These are phyloP conservation scores for Masnerella sp. DNA, from an alignment of 2,888 invertebrate genomes.

Conservation along the genomic window DNA sequence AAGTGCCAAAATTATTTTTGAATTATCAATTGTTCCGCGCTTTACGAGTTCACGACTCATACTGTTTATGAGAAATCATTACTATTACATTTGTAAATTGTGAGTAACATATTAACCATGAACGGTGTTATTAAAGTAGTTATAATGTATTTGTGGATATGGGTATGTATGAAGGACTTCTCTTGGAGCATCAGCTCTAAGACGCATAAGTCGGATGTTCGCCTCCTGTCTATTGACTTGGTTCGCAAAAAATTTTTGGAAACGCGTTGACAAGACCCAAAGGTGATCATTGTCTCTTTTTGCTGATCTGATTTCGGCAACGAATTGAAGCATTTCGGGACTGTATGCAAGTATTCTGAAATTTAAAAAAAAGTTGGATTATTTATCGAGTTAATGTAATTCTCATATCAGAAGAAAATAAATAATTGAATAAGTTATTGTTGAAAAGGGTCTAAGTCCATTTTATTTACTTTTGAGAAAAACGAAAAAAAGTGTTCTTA, in stretches of 20 bases:
- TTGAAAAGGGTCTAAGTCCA: background rate
- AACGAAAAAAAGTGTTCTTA: too few species aligned
- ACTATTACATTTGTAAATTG: too few species aligned
- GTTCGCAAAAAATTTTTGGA: conserved; percentile 88
- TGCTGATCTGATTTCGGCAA: conserved; percentile 85
- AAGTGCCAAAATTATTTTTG: too few species aligned
- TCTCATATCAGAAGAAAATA: too few species aligned
- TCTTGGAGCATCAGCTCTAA: conserved; percentile 68
- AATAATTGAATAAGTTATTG: too few species aligned
- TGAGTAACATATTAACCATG: conserved; percentile 16
- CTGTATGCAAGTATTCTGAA: conserved; percentile 85
- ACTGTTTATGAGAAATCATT: too few species aligned
- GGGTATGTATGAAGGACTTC: background rate
- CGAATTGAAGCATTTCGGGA: conserved; percentile 86
- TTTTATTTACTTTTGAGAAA: too few species aligned
- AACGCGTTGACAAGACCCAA: conserved; percentile 87
- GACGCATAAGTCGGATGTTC: conserved; percentile 86
- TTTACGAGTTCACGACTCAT: too few species aligned
- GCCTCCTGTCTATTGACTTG: conserved; percentile 83
- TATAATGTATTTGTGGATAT: conserved; percentile 1
- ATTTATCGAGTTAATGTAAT: too few species aligned
- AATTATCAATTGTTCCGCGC: too few species aligned
- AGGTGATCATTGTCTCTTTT: conserved; percentile 84
- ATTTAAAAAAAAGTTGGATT: background rate
- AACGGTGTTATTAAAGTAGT: conserved; percentile 26